Base-by-base conservation (phyloP, 2,113 vertebrate species). In the Rhinolophus sinicus region DNA sequence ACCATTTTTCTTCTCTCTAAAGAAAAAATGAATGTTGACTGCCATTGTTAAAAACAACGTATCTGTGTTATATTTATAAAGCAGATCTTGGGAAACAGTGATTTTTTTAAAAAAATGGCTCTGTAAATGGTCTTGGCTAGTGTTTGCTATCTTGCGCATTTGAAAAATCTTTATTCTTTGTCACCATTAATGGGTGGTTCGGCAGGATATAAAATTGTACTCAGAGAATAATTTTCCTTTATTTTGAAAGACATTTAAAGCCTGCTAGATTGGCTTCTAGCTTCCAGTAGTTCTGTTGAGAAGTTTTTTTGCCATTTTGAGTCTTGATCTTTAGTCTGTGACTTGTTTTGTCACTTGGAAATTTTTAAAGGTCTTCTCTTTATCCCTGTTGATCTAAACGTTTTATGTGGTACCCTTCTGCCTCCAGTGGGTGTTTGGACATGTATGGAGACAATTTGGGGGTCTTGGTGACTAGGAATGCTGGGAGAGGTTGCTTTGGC, bases 101-200 rank as follows among this genome's bases (percentile, higher is more conserved):
- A 30, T 69, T 44, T 44, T 44, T 83, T 92, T 84, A 30, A 40
- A 50, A 86, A 88, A 85, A 26, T 30, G 5, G 88, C 54, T 58
- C 35, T 89, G 21, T 60, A 47, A 80, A 60, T 93, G 18, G 56
- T 84, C 9, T 90, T 93, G 21, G 30, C 54, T 82, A 85, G n/a
- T 52, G 8, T 86, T 89, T 88, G 83, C 86, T 84, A 90, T 38
- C 52, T 89, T 97, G 4, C 18, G n/a, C 87, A 60, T 90, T 75
- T 84, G 24, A 72, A 90, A 90, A 88, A 18, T 83, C 15, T 95
- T 47, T 86, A 65, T 86, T 88, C 38, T 93, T 92, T 93, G 30
- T 81, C 60, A 67, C 1, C 70, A 80, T 96, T 91, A 94, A 40
- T 95, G 54, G 18, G 9, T 80, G 22, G 38, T 85, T 95, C 72